A percentile compares a stretch with the other conserved stretches of the same genome.
These are phyloP conservation scores for Zhuqinia jingwanae DNA, from an alignment of 2,888 invertebrate species.

Conservation along the genomic window DNA sequence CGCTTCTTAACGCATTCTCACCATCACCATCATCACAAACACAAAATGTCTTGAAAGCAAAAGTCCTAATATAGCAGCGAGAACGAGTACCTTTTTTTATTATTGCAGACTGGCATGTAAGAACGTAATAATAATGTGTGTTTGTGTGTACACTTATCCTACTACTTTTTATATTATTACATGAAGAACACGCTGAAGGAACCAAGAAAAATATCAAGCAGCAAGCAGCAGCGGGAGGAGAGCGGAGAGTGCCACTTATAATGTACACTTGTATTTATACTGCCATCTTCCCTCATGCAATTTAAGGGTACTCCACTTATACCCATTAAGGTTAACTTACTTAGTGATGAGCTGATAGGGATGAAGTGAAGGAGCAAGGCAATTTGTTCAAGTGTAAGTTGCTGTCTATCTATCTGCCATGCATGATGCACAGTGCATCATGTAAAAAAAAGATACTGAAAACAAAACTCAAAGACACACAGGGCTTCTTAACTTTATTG, in stretches of 20 bases:
- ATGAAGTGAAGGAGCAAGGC: constrained; percentile 29
- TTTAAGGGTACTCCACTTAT: constrained; percentile 68
- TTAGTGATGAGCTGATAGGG: not conserved
- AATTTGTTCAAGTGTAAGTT: constrained; percentile 39
- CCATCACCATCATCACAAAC: too few relatives aligned
- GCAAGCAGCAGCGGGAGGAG: constrained; percentile 23
- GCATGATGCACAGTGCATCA: constrained; percentile 3
- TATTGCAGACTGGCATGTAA: constrained; percentile 33
- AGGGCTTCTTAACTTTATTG: constrained; percentile 50
- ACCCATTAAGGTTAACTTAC: constrained; percentile 44
- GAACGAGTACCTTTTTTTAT: constrained; percentile 48
- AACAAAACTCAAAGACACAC: constrained; percentile 16
- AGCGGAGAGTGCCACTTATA: constrained; percentile 26
- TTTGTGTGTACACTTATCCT: constrained; percentile 26
- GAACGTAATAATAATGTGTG: too few relatives aligned
- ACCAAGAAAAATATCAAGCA: not conserved
- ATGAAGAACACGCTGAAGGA: constrained; percentile 41
- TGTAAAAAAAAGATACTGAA: constrained; percentile 20
- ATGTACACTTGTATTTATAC: constrained; percentile 2
- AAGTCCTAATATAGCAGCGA: constrained; percentile 57
- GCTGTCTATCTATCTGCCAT: not conserved
- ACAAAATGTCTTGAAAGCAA: constrained; percentile 44
- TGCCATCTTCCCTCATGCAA: constrained; percentile 20
- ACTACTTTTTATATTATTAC: too few relatives aligned
- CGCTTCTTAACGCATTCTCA: constrained; percentile 56